Evolutionary conservation across 2,797 vertebrate species (phyloP).

Genomic region (Tapirus indicus): DNA sequence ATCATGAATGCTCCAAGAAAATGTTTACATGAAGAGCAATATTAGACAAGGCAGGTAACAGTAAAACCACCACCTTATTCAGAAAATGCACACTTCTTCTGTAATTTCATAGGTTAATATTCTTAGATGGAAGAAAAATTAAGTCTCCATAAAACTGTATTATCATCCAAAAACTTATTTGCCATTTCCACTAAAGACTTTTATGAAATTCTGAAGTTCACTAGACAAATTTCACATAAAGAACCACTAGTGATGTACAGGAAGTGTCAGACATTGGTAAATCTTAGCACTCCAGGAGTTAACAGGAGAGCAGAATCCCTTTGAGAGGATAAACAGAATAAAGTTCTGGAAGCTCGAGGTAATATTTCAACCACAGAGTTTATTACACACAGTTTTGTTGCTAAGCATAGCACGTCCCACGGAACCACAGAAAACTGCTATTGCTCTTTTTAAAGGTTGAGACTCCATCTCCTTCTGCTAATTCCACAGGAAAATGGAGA

Average conservation of each 20-base stretch:
- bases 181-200: not conserved
- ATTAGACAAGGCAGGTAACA: not conserved
- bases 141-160: not conserved
- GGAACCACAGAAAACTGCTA: slow-evolving; percentile 86
- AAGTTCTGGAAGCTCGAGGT: slow-evolving; percentile 86
- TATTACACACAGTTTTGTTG: slow-evolving; percentile 87
- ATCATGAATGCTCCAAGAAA: not conserved
- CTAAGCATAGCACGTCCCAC: slow-evolving; percentile 83
- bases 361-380: slow-evolving; percentile 88
- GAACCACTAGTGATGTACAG: accelerated
- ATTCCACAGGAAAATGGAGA: slow-evolving; percentile 85
- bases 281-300: slow-evolving; percentile 77
- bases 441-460: slow-evolving; percentile 80
- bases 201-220: not conserved
- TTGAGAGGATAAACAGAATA: slow-evolving; percentile 85
- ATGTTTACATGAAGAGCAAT: not conserved
- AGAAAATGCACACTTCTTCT: not conserved
- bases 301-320: slow-evolving; percentile 81
- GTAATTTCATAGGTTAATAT: slow-evolving; percentile 30
- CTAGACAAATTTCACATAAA: not conserved
- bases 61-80: not conserved
- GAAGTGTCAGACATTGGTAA: slow-evolving; percentile 30
- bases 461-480: slow-evolving; percentile 83
- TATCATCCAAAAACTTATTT: not conserved
- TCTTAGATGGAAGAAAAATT: slow-evolving; percentile 55